Evolutionary conservation across 2,113 vertebrate species (phyloP), one percentile per base, ranked within the genome.

Genomic region (Archilochus colubris): DNA sequence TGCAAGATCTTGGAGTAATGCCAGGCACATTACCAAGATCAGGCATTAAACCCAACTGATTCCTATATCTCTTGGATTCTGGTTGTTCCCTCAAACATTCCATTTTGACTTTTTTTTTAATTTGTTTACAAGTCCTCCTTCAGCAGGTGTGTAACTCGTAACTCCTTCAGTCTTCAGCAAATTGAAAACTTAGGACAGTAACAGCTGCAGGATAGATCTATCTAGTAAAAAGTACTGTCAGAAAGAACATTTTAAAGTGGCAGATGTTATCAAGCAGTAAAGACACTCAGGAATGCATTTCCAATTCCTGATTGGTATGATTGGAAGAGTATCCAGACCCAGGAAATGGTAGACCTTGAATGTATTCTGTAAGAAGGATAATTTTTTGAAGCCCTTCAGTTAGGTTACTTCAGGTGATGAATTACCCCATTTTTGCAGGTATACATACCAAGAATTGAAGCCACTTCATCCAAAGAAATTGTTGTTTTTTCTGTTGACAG

Each of bases 391-490:
- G 72, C 51, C 24, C 9, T 74, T 33, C 48, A 77, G 16, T 63
- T 9, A 15, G 36, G 44, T 50, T 78, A 72, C 44, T 40, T 76
- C 61, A 74, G 51, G 23, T 70, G 70, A 86, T 36, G 46, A 69
- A 59, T 88, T 68, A 86, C 31, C 64, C n/a, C 68, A 33, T 55
- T 96, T 81, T 51, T 70, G 9, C 80, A 95, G 46, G 43, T 46
- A 95, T 96, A 98, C 98, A 53, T 98, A 99, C 99, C 98, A 63
- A 99, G 98, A 83, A 97, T 98, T 93, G 98, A 95, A 48, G 99
- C 98, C 94, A 99, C 99, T 98, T 99, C 99, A 89, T 99, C 99
- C 96, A 99, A 97, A 78, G 99, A 99, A 97, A 99, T 99, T 80
- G 98, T 98, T 74, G 98, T 98, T 95, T 98, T 98, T 94, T 98